Conservation (phyloP, 2,888 invertebrate species). For the Macroteleia sp. region DNA sequence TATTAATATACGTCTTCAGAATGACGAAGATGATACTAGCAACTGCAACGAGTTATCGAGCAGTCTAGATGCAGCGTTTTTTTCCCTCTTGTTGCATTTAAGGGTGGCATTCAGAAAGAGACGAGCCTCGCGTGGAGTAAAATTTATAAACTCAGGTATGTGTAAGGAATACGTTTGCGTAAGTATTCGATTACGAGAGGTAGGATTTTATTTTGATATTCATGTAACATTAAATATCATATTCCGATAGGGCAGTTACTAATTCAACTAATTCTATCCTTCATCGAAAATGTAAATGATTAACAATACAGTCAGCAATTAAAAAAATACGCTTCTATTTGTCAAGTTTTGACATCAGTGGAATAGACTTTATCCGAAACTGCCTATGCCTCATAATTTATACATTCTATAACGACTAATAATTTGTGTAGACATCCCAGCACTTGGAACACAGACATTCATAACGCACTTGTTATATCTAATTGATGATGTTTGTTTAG, state of each 20-base stretch:
- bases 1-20: slow-evolving; percentile 41
- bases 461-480: slow-evolving; percentile 30
- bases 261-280: too few relatives aligned
- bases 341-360: slow-evolving; percentile 17
- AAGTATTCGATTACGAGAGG: slow-evolving; percentile 8
- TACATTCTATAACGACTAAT: slow-evolving; percentile 21
- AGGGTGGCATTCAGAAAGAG: slow-evolving; percentile 16
- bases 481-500: slow-evolving; percentile 80
- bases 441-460: slow-evolving; percentile 71
- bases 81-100: slow-evolving; percentile 18
- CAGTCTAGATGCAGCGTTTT: slow-evolving; percentile 6
- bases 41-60: slow-evolving; percentile 42
- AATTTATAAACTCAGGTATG: slow-evolving; percentile 12
- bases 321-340: slow-evolving; percentile 34
- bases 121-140: background rate
- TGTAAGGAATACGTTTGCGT: background rate
- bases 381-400: slow-evolving; percentile 14
- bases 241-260: too few relatives aligned
- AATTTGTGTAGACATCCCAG: slow-evolving; percentile 72
- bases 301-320: too few relatives aligned
- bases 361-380: slow-evolving; percentile 37
- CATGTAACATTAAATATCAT: too few relatives aligned
- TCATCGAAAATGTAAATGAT: too few relatives aligned
- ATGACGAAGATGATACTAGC: slow-evolving; percentile 43
- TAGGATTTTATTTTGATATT: slow-evolving; percentile 18